Evolutionary conservation across 2,888 invertebrate genomes (phyloP), one percentile per base, ranked within the genome.

Genomic region (Eupeodes luniger): DNA sequence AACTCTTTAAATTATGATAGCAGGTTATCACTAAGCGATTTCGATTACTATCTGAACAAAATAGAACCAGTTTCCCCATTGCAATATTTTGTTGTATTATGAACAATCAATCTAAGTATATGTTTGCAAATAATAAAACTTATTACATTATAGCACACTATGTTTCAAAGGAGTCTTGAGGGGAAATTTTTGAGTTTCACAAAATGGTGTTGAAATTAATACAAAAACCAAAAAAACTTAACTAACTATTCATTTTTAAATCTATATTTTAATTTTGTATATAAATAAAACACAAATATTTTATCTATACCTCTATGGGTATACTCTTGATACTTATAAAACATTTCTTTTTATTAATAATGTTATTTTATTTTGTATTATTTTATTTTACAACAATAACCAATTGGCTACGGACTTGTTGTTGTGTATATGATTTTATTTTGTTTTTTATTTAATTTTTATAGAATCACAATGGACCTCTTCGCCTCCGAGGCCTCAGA

Each of bases 391-490:
- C 80, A 76, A 80, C 84, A 87, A 80, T 87, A 87, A 87, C 87
- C 77, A 75, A 89, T 89, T 89, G 85, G 89, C 89, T 85, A 79
- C 70, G 79, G 85, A 89, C 72, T 85, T 89, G 72, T 87, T 81
- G 77, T 87, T 89, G 66, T 80, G 70, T 67, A 61, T 89, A 81
- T 85, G 78, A 78, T 90, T 90, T 90, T 87, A 78, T 84, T 91
- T 90, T 91, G 91, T 89, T 90, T 90, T 87, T 89, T 90, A 92
- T 93, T 92, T 91, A 91, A 89, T 90, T 92, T 91, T 93, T 94
- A 92, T 94, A 94, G 94, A 94, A 93, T 93, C 94, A 92, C 94
- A 94, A 92, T 94, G 94, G 94, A 94, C 94, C 91, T 92, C 94
- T 92, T 94, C 94, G 92, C 94, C 94, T 90, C 93, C 94, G 91